phyloP scores from a whole-genome alignment of 2,888 invertebrate genomes.

The Spodoptera littoralis region DNA sequence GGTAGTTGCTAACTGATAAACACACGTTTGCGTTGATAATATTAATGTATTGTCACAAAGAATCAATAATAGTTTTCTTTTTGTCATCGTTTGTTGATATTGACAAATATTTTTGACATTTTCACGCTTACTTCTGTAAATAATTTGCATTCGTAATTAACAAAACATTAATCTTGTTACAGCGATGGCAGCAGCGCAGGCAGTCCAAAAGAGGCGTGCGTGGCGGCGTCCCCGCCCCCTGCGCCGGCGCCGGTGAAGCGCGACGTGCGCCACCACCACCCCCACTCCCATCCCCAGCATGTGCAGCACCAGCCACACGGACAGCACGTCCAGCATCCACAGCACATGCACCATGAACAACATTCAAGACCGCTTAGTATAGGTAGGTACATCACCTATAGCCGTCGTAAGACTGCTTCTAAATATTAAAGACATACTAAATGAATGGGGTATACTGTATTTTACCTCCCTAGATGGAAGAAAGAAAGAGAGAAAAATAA shows the following conservation, averaged over 20 bases:
- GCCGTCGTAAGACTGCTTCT: too few relatives aligned
- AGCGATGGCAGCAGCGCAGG: slow-evolving; percentile 87
- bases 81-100: too few relatives aligned
- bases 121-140: too few relatives aligned
- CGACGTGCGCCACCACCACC: slow-evolving; percentile 61
- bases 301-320: slow-evolving; percentile 45
- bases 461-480: too few relatives aligned
- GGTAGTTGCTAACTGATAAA: too few relatives aligned
- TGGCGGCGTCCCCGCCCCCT: slow-evolving; percentile 81
- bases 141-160: not conserved
- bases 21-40: too few relatives aligned
- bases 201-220: slow-evolving; percentile 85
- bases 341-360: slow-evolving; percentile 62
- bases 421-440: too few relatives aligned
- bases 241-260: slow-evolving; percentile 68
- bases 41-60: too few relatives aligned
- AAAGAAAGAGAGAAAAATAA: too few relatives aligned
- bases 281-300: slow-evolving; percentile 51
- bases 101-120: too few relatives aligned
- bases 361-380: slow-evolving; percentile 54
- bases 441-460: too few relatives aligned
- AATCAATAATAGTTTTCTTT: too few relatives aligned
- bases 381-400: slow-evolving; percentile 17
- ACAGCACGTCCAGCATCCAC: slow-evolving; percentile 48
- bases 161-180: slow-evolving; percentile 22